phyloP scores from a whole-genome alignment of 1,140 invertebrate species.

The Samia ricini region DNA sequence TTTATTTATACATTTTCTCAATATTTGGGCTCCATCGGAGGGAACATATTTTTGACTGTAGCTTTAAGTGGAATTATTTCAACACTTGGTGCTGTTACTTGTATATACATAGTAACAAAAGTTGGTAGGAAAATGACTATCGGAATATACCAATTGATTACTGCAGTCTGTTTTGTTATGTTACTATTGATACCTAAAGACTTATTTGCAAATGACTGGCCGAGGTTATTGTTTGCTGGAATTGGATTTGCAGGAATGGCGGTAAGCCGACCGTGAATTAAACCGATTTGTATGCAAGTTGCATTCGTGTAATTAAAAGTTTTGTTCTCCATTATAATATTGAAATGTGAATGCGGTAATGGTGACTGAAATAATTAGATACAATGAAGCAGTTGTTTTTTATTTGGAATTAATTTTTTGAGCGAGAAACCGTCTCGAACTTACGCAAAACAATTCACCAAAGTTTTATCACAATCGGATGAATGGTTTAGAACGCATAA shows the following conservation, averaged over 20 bases:
- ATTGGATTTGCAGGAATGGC: conserved; percentile 67
- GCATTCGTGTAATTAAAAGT: too few relatives aligned
- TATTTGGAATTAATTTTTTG: too few relatives aligned
- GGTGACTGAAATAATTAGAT: too few relatives aligned
- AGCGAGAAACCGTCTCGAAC: too few relatives aligned
- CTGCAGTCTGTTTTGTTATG: conserved; percentile 79
- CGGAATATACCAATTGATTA: conserved; percentile 79
- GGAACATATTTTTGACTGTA: conserved; percentile 86
- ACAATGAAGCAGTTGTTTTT: too few relatives aligned
- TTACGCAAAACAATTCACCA: too few relatives aligned
- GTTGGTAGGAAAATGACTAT: conserved; percentile 81
- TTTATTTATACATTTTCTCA: conserved; percentile 87
- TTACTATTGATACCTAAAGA: conserved; percentile 77
- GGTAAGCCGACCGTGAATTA: conserved; percentile 42
- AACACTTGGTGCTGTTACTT: conserved; percentile 82
- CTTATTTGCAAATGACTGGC: conserved; percentile 53
- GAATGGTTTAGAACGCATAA: too few relatives aligned
- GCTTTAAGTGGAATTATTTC: conserved; percentile 80
- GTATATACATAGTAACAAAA: conserved; percentile 80
- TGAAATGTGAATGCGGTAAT: too few relatives aligned
- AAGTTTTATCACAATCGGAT: too few relatives aligned
- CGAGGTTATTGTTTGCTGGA: conserved; percentile 57
- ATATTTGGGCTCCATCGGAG: conserved; percentile 83
- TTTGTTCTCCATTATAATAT: too few relatives aligned
- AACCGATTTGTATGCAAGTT: too few relatives aligned